phyloP scores from a whole-genome alignment of 2,797 vertebrate genomes.

The Eidolon dupreanum region DNA sequence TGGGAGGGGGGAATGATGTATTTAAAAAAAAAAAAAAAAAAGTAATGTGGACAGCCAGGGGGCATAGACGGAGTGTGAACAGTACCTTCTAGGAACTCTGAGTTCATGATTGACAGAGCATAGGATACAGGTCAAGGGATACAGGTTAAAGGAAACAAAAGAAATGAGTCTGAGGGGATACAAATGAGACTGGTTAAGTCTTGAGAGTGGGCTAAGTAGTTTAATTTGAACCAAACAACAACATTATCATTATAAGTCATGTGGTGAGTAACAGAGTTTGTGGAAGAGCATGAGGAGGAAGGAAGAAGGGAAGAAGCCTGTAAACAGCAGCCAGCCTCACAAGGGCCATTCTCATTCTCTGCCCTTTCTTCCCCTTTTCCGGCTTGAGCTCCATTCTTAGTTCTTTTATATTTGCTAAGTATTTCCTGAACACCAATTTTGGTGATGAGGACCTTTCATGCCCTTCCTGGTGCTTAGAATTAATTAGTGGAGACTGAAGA shows the following conservation, averaged over 20 bases:
- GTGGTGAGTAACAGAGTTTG: neutral
- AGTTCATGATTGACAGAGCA: neutral
- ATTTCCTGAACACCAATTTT: neutral
- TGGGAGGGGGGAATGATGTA: neutral
- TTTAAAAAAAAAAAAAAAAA: neutral
- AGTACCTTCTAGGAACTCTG: neutral
- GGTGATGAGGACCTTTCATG: neutral
- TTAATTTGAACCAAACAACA: neutral
- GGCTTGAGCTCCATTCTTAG: neutral
- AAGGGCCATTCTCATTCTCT: neutral
- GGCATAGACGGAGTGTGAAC: neutral
- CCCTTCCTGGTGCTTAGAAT: neutral
- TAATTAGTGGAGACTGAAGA: neutral
- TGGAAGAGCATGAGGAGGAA: neutral
- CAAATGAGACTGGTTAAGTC: neutral
- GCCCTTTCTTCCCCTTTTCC: neutral
- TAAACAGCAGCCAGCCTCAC: fast-evolving
- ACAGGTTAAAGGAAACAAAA: neutral
- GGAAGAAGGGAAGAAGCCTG: fast-evolving
- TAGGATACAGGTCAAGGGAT: neutral
- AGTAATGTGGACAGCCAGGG: neutral
- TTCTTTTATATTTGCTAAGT: neutral
- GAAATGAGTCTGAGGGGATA: neutral
- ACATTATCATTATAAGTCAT: neutral
- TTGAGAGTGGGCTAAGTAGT: neutral